phyloP scores from a whole-genome alignment of 92 coral and sea anemone genomes.

The Parazoanthus atlanticus region DNA sequence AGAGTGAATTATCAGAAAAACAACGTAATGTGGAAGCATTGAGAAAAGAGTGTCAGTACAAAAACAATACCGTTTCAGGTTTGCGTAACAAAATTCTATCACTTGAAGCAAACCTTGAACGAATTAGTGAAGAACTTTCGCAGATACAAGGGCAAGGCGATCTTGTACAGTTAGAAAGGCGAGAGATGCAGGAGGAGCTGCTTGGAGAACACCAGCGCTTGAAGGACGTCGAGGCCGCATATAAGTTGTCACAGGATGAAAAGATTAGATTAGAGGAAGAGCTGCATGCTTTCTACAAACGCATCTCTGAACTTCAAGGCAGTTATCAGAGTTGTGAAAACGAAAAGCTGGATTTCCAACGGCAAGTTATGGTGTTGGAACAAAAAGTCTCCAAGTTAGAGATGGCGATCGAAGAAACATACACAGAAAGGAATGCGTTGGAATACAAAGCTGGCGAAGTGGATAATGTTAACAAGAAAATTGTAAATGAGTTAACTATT shows the following conservation, averaged over 20 bases:
- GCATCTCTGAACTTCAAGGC: conserved; percentile 87
- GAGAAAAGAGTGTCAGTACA: conserved; percentile 68
- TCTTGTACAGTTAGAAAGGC: conserved; percentile 73
- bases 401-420: conserved; percentile 70
- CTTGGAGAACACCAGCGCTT: conserved; percentile 78
- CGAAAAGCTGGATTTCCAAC: conserved; percentile 84
- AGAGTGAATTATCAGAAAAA: conserved; percentile 77
- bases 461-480: conserved; percentile 67
- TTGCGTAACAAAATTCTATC: conserved; percentile 63
- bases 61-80: conserved; percentile 66
- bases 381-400: conserved; percentile 79
- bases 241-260: conserved; percentile 72
- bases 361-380: conserved; percentile 81
- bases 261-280: conserved; percentile 86
- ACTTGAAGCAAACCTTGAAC: conserved; percentile 70
- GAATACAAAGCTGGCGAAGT: conserved; percentile 75
- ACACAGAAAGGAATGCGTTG: conserved; percentile 64
- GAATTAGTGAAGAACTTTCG: conserved; percentile 65
- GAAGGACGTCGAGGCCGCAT: conserved; percentile 87
- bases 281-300: conserved; percentile 83
- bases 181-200: conserved; percentile 85
- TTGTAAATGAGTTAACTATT: conserved; percentile 71
- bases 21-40: conserved; percentile 74
- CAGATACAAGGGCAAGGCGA: conserved; percentile 82
- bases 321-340: conserved; percentile 85